Conservation (phyloP, 2,113 vertebrate genomes). For the Azemiops feae region DNA sequence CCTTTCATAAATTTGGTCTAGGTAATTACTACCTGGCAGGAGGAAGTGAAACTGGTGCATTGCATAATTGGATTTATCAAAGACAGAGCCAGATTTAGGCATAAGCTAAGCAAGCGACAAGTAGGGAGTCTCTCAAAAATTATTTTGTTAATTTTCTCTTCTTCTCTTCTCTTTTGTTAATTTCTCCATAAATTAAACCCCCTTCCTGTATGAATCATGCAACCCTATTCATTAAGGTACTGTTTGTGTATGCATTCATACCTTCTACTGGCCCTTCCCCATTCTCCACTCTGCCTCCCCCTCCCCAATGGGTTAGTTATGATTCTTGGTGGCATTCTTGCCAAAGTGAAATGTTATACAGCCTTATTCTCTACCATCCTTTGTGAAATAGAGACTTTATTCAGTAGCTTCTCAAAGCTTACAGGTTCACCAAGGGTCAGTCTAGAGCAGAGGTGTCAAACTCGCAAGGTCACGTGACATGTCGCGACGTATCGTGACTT, state of each 20-base stretch:
- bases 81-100: not conserved
- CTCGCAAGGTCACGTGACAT: too few species aligned
- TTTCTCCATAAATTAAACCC: not conserved
- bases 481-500: too few species aligned
- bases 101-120: not conserved
- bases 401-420: not conserved
- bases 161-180: not conserved
- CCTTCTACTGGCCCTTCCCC: not conserved
- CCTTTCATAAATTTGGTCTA: not conserved
- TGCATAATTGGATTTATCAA: not conserved
- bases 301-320: not conserved
- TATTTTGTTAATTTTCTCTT: not conserved
- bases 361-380: not conserved
- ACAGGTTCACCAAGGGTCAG: not conserved
- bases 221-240: not conserved
- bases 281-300: not conserved
- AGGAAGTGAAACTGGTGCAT: not conserved
- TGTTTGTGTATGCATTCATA: not conserved
- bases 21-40: not conserved
- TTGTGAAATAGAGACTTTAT: not conserved
- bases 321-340: not conserved
- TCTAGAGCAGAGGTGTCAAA: not conserved
- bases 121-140: not conserved
- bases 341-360: not conserved
- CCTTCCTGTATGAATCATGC: not conserved